Evolutionary conservation across 2,113 vertebrate species (phyloP), one percentile per base, ranked within the genome.

Genomic region (Antigone vipio): DNA sequence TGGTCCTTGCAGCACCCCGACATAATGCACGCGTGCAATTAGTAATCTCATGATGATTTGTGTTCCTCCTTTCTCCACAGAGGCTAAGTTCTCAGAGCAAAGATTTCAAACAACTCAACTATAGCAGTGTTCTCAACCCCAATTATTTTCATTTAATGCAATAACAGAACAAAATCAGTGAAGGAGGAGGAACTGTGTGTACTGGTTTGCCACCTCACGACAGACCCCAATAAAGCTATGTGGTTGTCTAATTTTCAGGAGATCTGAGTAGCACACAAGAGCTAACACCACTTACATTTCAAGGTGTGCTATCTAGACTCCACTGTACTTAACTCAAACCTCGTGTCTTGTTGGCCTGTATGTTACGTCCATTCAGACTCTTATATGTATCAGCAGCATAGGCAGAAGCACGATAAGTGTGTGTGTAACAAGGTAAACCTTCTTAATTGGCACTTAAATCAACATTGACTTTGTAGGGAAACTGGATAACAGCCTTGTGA

Each of bases 1-100:
- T 49, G 47, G 32, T 7, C 8, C 44, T 64, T 0, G 0, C 1
- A 8, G 21, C 23, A 52, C 40, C 32, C 38, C 68, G 58, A n/a
- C 9, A 15, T 26, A 38, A 27, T 5, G 8, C 2, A 19, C 0
- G 1, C 4, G 5, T 52, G 44, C 5, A 52, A 12, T 30, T 66
- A 59, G 9, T 49, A 17, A 56, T 44, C 18, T 88, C n/a, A 13
- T 24, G 7, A 63, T 10, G 13, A 10, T 15, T 42, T 85, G 15
- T 42, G 11, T 45, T 67, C 29, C n/a, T 76, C 20, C 15, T 32
- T 42, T 42, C 40, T 87, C 9, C 38, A 38, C 24, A 59, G 35
- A 50, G 8, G 6, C 11, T 50, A 84, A 35, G 34, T 16, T 63
- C 34, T 88, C 44, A 93, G 60, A 73, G 49, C 3, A 79, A 55